Evolutionary conservation across 23 tunicate species (phyloP).

Genomic region (Phallusia fumigata): DNA sequence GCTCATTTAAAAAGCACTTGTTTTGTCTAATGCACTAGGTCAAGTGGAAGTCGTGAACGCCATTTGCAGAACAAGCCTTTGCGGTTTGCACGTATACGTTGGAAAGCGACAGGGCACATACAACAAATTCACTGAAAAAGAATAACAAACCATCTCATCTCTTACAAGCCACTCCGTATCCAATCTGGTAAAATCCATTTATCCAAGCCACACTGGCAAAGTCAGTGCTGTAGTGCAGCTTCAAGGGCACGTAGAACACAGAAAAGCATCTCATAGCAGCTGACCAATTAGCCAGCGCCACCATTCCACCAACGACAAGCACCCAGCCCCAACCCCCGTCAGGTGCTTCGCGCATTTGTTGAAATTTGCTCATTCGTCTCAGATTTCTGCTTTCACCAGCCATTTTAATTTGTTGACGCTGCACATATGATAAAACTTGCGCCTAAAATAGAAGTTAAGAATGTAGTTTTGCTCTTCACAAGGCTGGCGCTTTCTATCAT

Average conservation of each 20-base stretch:
- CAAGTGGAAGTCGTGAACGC: too few relatives aligned
- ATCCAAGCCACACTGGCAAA: neutral
- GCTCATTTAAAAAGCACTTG: too few relatives aligned
- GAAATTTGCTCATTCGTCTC: neutral
- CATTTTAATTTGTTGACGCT: neutral
- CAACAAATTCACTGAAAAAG: neutral
- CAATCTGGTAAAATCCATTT: neutral
- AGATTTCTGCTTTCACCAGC: neutral
- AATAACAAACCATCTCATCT: neutral
- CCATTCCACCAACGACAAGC: neutral
- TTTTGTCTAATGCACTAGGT: too few relatives aligned
- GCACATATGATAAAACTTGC: too few relatives aligned
- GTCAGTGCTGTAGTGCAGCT: neutral
- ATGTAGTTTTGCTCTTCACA: too few relatives aligned
- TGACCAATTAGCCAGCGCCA: neutral
- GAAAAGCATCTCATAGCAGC: slow-evolving; percentile 12
- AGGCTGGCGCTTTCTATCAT: too few relatives aligned
- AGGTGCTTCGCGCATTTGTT: neutral
- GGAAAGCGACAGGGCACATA: too few relatives aligned
- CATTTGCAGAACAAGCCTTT: too few relatives aligned
- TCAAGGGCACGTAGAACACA: slow-evolving; percentile 18
- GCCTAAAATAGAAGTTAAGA: too few relatives aligned
- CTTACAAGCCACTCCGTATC: slow-evolving; percentile 16
- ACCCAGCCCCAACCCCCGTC: slow-evolving; percentile 17
- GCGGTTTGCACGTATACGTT: too few relatives aligned